phyloP scores from a whole-genome alignment of 1,140 invertebrate genomes.

The Cydia amplana region DNA sequence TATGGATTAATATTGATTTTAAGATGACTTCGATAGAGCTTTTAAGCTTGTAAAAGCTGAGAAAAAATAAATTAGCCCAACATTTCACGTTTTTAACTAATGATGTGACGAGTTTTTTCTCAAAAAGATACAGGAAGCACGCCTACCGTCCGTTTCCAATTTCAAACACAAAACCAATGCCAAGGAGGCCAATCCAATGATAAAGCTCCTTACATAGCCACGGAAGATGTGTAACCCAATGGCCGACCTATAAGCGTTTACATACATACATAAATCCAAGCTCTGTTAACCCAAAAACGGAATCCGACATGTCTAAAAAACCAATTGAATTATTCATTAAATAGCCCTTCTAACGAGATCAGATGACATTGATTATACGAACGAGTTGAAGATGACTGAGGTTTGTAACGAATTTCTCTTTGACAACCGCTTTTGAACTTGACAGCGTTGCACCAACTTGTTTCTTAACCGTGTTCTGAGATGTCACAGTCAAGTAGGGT shows the following conservation, averaged over 20 bases:
- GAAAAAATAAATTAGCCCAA: no score
- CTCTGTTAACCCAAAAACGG: slow-evolving; percentile 37
- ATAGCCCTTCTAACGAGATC: slow-evolving; percentile 34
- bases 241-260: neutral
- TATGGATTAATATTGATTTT: no score
- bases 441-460: slow-evolving; percentile 19
- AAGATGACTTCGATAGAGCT: no score
- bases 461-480: slow-evolving; percentile 31
- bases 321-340: slow-evolving; percentile 39
- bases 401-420: neutral
- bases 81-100: no score
- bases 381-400: neutral
- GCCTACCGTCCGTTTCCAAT: slow-evolving; percentile 5
- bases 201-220: neutral
- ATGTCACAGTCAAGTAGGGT: slow-evolving; percentile 28
- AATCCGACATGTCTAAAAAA: slow-evolving; percentile 37
- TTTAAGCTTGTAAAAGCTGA: no score
- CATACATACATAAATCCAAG: slow-evolving; percentile 14
- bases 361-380: slow-evolving; percentile 1
- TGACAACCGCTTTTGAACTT: neutral
- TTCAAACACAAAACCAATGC: slow-evolving; percentile 2
- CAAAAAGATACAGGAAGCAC: slow-evolving; percentile 3
- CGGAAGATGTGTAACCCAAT: slow-evolving; percentile 8
- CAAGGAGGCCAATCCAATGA: slow-evolving; percentile 10
- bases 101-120: no score